These are phyloP conservation scores for Cyclura pinguis DNA, from an alignment of 2,797 vertebrate genomes.

Conservation along the genomic window DNA sequence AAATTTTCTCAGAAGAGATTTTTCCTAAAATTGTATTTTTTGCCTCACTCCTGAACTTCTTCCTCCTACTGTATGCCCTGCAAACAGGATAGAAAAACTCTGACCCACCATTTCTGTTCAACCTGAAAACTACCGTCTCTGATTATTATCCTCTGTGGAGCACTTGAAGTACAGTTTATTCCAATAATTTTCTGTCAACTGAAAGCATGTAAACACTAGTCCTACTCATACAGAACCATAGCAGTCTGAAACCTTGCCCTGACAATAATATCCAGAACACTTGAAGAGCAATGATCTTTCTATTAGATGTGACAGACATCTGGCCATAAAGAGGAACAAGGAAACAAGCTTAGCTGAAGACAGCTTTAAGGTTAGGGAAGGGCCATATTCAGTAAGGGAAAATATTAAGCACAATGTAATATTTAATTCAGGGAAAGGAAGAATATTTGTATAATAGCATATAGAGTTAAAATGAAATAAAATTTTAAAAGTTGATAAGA, in stretches of 20 bases:
- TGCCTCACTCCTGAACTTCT: too few relatives aligned
- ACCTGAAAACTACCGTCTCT: neutral
- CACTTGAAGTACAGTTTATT: neutral
- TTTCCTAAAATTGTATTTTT: too few relatives aligned
- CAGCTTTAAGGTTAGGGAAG: neutral
- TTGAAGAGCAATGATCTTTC: conserved; percentile 6
- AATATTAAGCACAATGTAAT: neutral
- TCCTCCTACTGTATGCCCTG: neutral
- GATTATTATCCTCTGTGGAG: neutral
- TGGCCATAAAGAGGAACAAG: conserved; percentile 20
- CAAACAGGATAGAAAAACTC: neutral
- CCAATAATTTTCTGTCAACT: neutral
- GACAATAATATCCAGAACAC: neutral
- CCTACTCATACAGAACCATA: conserved; percentile 7
- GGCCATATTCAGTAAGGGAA: neutral
- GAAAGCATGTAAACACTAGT: neutral
- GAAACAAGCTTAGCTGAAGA: conserved; percentile 22
- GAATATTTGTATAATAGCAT: neutral
- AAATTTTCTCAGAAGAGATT: too few relatives aligned
- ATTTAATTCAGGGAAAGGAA: conserved; percentile 29
- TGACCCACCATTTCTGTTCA: neutral
- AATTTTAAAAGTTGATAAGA: neutral
- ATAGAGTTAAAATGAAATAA: neutral
- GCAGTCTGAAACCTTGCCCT: neutral
- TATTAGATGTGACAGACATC: neutral